These are phyloP conservation scores for Limnodromus scolopaceus DNA, from an alignment of 2,797 vertebrate genomes.

Conservation along the genomic window DNA sequence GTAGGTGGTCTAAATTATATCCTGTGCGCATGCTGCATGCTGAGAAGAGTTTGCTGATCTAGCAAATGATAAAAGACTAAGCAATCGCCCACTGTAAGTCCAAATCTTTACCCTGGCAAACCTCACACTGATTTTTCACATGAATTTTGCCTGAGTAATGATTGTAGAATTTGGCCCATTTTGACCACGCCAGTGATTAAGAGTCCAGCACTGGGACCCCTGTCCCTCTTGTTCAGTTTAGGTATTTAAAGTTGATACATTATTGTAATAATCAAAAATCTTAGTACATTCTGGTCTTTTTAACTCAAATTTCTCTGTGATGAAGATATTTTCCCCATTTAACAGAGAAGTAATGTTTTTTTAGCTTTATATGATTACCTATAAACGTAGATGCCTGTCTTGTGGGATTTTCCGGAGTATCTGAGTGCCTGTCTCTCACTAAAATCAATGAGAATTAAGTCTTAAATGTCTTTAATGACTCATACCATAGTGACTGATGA, in stretches of 20 bases:
- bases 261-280: neutral
- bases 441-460: neutral
- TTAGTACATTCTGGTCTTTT: neutral
- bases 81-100: slow-evolving; percentile 17
- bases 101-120: slow-evolving; percentile 67
- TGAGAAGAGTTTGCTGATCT: slow-evolving; percentile 64
- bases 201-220: neutral
- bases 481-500: neutral
- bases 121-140: neutral
- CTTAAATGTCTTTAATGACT: neutral
- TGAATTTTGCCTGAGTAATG: slow-evolving; percentile 19
- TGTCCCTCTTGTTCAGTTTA: neutral
- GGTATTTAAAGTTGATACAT: neutral
- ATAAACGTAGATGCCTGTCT: neutral
- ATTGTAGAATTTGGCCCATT: slow-evolving; percentile 27
- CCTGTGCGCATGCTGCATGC: neutral
- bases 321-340: neutral
- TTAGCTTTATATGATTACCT: neutral
- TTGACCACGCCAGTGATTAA: neutral
- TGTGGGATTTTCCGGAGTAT: neutral
- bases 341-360: neutral
- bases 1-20: slow-evolving; percentile 68
- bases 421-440: neutral
- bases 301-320: neutral
- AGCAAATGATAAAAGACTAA: slow-evolving; percentile 62